These are phyloP conservation scores for Hanleya hanleyi DNA, from an alignment of 2,888 invertebrate species.

Conservation along the genomic window DNA sequence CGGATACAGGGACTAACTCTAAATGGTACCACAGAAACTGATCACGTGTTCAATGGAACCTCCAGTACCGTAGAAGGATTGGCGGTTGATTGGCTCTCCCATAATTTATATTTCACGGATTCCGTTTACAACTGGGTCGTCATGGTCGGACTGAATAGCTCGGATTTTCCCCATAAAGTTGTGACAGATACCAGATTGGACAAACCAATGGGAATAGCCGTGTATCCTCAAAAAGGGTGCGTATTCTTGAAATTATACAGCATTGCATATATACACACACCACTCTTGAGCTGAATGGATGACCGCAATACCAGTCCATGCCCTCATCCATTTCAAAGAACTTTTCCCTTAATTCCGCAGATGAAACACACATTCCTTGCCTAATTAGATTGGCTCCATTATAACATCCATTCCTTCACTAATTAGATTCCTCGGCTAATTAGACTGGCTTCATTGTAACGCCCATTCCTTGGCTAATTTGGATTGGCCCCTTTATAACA, in stretches of 20 bases:
- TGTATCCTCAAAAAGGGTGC: conserved; percentile 67
- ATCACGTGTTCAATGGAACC: conserved; percentile 59
- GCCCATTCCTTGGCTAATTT: no score
- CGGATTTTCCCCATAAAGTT: conserved; percentile 36
- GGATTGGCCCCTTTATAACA: no score
- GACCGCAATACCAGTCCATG: no score
- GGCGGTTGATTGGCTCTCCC: conserved; percentile 65
- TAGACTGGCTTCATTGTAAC: no score
- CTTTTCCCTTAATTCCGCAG: no score
- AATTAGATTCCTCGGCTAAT: no score
- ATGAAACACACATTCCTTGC: no score
- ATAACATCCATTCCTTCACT: no score
- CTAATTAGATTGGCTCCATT: no score
- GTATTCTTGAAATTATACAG: neutral
- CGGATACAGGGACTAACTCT: conserved; percentile 45
- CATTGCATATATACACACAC: no score
- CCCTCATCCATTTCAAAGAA: no score
- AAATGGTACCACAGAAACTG: conserved; percentile 54
- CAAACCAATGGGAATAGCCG: conserved; percentile 63
- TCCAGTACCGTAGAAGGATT: conserved; percentile 64
- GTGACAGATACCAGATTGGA: conserved; percentile 52
- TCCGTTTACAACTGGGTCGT: conserved; percentile 68
- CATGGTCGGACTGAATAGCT: conserved; percentile 48
- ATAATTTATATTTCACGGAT: conserved; percentile 69
- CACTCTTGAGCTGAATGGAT: no score